A percentile compares a stretch with the other conserved stretches of the same genome.
phyloP scores from a whole-genome alignment of 2,888 invertebrate genomes.

The Rhamnusium bicolor region DNA sequence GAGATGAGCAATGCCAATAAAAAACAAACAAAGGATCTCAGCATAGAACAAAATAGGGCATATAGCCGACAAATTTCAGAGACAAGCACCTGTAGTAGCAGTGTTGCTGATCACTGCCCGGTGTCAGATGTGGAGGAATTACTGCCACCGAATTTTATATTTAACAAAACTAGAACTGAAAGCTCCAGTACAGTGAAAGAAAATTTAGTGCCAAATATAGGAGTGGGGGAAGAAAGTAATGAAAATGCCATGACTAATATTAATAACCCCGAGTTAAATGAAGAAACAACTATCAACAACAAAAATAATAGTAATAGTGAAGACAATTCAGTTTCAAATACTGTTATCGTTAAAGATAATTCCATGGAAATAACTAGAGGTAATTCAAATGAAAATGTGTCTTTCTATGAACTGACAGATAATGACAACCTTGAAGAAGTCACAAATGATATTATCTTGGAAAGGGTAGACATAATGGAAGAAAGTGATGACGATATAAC shows the following conservation, averaged over 20 bases:
- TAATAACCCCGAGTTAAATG: not conserved
- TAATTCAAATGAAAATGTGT: not conserved
- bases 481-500: not conserved
- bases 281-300: not conserved
- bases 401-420: not conserved
- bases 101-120: not conserved
- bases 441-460: conserved; percentile 18
- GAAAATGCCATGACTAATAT: not conserved
- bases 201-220: not conserved
- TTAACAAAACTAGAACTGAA: not conserved
- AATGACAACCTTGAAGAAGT: not conserved
- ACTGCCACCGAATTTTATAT: conserved; percentile 23
- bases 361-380: conserved; percentile 54
- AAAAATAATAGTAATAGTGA: not conserved
- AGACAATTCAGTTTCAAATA: not conserved
- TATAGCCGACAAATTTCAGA: not conserved
- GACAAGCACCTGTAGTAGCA: not conserved
- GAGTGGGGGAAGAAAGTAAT: not conserved
- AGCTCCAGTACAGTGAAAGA: not conserved
- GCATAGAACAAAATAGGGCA: not conserved
- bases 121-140: conserved; percentile 26
- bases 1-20: not conserved
- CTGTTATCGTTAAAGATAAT: conserved; percentile 51
- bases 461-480: not conserved
- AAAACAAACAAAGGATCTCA: not conserved